phyloP scores from a whole-genome alignment of 2,797 vertebrate species.

The Vespertilio murinus region DNA sequence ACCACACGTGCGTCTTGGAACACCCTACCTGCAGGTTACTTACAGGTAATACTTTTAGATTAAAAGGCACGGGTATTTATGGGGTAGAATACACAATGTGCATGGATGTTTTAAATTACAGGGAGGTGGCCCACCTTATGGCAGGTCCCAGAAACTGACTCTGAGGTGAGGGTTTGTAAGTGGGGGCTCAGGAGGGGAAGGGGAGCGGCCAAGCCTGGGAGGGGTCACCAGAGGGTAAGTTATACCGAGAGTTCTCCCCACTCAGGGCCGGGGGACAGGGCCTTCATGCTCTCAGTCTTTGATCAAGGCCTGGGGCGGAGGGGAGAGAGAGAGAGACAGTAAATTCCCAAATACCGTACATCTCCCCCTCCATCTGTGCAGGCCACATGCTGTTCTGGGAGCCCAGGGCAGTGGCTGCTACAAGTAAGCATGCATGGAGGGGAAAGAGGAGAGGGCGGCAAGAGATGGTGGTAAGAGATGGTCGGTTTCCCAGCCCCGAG shows the following conservation, averaged over 20 bases:
- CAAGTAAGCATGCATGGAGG: background rate
- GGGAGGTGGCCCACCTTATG: too few species aligned
- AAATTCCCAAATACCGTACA: too few species aligned
- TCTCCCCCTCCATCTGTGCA: background rate
- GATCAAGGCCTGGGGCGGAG: background rate
- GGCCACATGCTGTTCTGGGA: background rate
- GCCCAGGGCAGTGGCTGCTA: background rate
- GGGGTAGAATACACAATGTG: background rate
- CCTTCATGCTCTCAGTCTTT: background rate
- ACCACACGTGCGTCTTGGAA: background rate
- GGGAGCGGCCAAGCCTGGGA: too few species aligned
- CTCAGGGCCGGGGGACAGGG: background rate
- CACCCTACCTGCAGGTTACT: background rate
- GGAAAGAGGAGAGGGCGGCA: background rate
- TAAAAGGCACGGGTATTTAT: background rate
- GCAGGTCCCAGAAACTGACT: background rate
- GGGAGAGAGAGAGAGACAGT: background rate
- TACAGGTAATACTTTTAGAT: background rate
- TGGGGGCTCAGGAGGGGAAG: background rate
- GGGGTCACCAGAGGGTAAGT: background rate
- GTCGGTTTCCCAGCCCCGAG: accelerated
- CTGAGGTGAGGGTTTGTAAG: background rate
- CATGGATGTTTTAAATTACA: background rate
- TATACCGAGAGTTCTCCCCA: background rate
- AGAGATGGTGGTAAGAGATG: background rate